phyloP scores from a whole-genome alignment of 1,140 invertebrate species.

The Xylocopa sonorina region DNA sequence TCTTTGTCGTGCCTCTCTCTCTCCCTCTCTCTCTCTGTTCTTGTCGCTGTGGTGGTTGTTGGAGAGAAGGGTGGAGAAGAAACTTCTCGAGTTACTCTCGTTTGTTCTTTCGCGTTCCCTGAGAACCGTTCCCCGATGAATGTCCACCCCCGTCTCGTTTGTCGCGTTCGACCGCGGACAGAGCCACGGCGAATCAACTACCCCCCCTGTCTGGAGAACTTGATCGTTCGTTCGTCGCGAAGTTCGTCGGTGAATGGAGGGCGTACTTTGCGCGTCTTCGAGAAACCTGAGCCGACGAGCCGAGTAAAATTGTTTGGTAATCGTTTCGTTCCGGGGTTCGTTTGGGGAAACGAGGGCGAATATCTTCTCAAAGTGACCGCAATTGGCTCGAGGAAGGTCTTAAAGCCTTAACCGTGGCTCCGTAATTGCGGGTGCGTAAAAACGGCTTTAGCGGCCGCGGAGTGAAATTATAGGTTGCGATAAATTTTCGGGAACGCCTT shows the following conservation, averaged over 20 bases:
- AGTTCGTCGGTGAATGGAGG: no score
- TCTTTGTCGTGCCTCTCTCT: no score
- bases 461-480: neutral
- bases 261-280: no score
- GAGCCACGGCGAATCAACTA: neutral
- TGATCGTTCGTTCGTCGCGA: neutral
- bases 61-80: neutral
- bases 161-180: neutral
- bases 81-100: constrained; percentile 22
- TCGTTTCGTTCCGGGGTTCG: no score
- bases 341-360: no score
- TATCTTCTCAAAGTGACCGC: no score
- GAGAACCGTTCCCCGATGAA: neutral
- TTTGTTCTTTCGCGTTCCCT: constrained; percentile 39
- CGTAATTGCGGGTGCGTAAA: neutral
- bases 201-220: neutral
- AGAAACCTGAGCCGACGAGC: no score
- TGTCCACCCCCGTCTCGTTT: neutral
- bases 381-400: neutral
- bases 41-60: neutral
- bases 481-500: neutral
- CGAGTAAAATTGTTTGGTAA: no score
- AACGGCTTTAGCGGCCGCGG: neutral
- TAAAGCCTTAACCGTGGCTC: neutral
- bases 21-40: no score